Conservation (phyloP, 2,797 vertebrate genomes). For the Phrynocephalus guinanensis region DNA sequence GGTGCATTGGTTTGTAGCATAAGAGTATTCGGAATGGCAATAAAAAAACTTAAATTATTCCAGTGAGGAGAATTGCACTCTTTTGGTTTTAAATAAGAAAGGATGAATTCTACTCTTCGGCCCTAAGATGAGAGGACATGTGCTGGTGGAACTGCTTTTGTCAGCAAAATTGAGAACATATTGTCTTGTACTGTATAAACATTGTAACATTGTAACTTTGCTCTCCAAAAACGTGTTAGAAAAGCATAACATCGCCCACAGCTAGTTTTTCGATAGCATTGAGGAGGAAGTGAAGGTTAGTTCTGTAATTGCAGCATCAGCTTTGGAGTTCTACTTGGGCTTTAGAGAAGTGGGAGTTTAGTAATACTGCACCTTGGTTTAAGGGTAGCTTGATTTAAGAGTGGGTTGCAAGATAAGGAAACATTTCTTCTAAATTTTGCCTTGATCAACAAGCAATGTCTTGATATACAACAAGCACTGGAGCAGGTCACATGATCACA, state of each 20-base stretch:
- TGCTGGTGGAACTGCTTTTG: background rate
- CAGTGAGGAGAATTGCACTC: background rate
- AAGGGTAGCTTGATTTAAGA: too few relatives aligned
- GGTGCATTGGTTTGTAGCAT: slow-evolving; percentile 15
- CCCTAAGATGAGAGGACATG: background rate
- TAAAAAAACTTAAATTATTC: background rate
- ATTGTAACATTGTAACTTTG: background rate
- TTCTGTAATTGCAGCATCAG: background rate
- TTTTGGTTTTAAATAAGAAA: background rate
- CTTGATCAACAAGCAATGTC: too few relatives aligned
- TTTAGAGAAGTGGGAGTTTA: background rate
- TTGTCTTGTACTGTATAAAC: background rate
- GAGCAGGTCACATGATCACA: too few relatives aligned
- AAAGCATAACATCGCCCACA: background rate
- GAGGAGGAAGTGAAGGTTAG: too few relatives aligned
- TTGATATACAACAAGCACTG: too few relatives aligned
- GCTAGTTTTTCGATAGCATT: background rate
- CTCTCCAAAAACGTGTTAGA: background rate
- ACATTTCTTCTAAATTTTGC: too few relatives aligned
- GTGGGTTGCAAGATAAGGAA: too few relatives aligned
- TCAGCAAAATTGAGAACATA: background rate
- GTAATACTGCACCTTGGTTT: too few relatives aligned
- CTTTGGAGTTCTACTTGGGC: background rate
- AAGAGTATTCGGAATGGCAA: background rate
- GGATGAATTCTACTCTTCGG: background rate